Conservation (phyloP, 2,797 vertebrate species). For the Hypotaenidia okinawae region DNA sequence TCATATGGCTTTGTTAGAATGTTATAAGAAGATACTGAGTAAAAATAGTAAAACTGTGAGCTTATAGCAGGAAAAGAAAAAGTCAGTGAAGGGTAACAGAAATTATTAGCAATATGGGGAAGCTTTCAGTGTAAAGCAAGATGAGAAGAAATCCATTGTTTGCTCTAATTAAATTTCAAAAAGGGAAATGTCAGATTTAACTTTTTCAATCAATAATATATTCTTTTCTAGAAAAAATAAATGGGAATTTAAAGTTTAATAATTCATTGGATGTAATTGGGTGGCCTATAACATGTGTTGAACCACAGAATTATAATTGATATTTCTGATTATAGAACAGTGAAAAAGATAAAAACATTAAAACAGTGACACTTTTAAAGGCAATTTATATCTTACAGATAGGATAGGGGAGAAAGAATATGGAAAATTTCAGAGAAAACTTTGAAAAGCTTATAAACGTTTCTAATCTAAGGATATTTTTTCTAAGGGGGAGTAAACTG, state of each 20-base stretch:
- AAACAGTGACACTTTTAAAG: background rate
- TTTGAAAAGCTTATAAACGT: background rate
- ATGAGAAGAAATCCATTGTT: background rate
- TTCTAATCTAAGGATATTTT: background rate
- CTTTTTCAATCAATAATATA: background rate
- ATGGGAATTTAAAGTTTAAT: background rate
- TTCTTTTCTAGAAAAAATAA: background rate
- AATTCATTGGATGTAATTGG: background rate
- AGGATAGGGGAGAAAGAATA: background rate
- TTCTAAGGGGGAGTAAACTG: background rate
- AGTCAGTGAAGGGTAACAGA: background rate
- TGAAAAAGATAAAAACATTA: background rate
- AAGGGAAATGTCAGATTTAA: background rate
- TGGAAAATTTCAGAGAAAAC: background rate
- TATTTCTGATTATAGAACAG: background rate
- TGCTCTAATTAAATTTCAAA: background rate
- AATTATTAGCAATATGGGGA: background rate
- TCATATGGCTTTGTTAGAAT: slow-evolving; percentile 46
- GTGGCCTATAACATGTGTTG: background rate
- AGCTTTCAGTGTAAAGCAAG: background rate
- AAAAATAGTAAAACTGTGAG: slow-evolving; percentile 12
- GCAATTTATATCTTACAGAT: background rate
- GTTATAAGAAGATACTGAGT: background rate
- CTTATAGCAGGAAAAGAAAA: background rate
- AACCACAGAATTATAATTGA: background rate